Conservation (phyloP, 2,113 vertebrate genomes). For the Fukomys damarensis region DNA sequence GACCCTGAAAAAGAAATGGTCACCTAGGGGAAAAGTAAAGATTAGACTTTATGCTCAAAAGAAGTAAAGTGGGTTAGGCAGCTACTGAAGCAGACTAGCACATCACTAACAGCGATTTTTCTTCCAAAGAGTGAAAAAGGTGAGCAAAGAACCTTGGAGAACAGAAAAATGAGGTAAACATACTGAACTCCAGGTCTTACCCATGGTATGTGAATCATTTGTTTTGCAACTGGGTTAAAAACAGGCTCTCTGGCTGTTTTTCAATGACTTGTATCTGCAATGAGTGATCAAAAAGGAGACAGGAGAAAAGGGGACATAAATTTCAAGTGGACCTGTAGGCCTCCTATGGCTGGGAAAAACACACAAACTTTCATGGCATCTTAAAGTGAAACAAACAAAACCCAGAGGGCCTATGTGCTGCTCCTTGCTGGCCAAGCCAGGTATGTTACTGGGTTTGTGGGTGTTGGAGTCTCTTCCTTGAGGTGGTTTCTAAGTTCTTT, state of each 20-base stretch:
- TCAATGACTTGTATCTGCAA: neutral
- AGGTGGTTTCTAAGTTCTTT: neutral
- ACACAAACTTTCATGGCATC: neutral
- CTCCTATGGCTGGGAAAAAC: neutral
- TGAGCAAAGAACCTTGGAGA: neutral
- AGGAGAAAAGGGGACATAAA: neutral
- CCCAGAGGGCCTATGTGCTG: neutral
- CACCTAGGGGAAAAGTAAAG: neutral
- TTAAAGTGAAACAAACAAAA: neutral
- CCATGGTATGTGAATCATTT: neutral
- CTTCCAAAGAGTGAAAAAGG: neutral
- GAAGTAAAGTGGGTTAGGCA: neutral
- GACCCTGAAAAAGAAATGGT: neutral
- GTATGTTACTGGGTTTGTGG: neutral
- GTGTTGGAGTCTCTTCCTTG: neutral
- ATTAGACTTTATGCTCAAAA: neutral
- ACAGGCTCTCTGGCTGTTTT: neutral
- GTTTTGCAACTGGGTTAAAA: neutral
- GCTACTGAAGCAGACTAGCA: neutral
- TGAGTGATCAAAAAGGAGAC: neutral
- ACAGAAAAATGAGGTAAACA: neutral
- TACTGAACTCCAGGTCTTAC: neutral
- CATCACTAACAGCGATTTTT: neutral
- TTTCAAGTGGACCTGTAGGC: neutral
- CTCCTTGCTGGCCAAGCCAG: neutral